Percentiles rank a stretch among this genome's conserved stretches.
These are phyloP conservation scores for Notarius quadriscutis DNA, from an alignment of 2,113 vertebrate species.

Conservation along the genomic window DNA sequence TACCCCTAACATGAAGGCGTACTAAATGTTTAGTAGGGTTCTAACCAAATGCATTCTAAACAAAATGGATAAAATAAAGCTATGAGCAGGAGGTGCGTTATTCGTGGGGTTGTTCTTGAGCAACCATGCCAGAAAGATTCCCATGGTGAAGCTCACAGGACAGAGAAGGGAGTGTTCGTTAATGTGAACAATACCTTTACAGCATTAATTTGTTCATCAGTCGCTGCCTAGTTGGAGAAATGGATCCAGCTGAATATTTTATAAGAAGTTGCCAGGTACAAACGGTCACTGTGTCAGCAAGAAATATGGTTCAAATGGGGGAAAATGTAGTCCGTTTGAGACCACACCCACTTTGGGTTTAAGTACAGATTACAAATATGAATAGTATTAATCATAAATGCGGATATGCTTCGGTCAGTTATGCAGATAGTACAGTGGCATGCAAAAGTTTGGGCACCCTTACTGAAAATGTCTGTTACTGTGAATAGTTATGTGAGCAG, in stretches of 20 bases:
- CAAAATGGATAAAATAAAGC: no score
- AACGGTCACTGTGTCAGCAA: neutral
- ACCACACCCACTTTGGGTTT: neutral
- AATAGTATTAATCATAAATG: neutral
- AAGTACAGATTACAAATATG: neutral
- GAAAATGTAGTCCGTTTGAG: neutral
- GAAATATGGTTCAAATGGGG: neutral
- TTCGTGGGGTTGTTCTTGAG: neutral
- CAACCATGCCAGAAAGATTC: no score
- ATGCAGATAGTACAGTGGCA: neutral
- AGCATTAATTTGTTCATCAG: neutral
- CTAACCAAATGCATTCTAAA: no score
- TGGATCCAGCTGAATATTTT: neutral
- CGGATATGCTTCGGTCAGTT: neutral
- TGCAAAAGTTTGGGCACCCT: no score
- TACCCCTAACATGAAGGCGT: neutral
- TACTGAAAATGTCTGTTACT: no score
- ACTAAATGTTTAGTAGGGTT: neutral
- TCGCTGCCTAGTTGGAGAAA: neutral
- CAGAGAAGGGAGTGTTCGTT: neutral
- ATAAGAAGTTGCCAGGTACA: neutral
- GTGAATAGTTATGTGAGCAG: no score
- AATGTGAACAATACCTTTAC: neutral
- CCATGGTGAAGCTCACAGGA: neutral
- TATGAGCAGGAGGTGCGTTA: no score